Evolutionary conservation across 92 coral and sea anemone species (phyloP), one percentile per base, ranked within the genome.

Genomic region (Montipora capitata): DNA sequence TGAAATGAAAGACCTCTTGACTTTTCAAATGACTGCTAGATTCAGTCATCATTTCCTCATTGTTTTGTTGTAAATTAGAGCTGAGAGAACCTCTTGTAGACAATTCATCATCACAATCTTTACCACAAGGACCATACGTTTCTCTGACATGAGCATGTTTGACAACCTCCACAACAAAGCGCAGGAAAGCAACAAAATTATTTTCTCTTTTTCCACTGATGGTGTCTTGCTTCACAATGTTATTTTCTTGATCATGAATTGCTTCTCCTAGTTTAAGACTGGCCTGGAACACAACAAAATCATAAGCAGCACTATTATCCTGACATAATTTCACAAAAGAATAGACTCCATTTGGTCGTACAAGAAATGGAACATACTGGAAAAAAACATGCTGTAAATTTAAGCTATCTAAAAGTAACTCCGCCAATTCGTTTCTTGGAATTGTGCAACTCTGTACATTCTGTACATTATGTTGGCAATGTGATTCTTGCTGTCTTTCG

Each of bases 211-310:
- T 51, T 48, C 89, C 56, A 75, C 44, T 14, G 39, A 72, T 72
- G 68, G 48, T 17, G 10, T 73, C 78, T 20, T 12, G 39, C 45
- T 72, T 72, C 17, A 68, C 20, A 7, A 58, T 73, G 15, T 72
- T 79, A 7, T 72, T 73, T 38, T 83, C 87, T 83, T 83, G 87
- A 14, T 42, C 38, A 18, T 83, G 87, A 27, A 83, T 72, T 72
- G 79, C 80, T 7, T 73, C 58, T 20, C 72, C 87, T 9, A 83
- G 61, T 72, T 73, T 83, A n/a, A 83, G 16, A 58, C 87, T 16
- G 4, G 87, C 87, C 17, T 18, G 72, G 18, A 83, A 68, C 43
- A 73, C 41, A 40, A 38, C 44, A 43, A 83, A 42, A 35, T 62
- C 72, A 7, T 20, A 71, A 59, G 48, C 71, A 10, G 61, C 7